Percentiles rank a stretch among this genome's conserved stretches.
Conservation (phyloP, 2,113 vertebrate genomes). For the Pantherophis guttatus region DNA sequence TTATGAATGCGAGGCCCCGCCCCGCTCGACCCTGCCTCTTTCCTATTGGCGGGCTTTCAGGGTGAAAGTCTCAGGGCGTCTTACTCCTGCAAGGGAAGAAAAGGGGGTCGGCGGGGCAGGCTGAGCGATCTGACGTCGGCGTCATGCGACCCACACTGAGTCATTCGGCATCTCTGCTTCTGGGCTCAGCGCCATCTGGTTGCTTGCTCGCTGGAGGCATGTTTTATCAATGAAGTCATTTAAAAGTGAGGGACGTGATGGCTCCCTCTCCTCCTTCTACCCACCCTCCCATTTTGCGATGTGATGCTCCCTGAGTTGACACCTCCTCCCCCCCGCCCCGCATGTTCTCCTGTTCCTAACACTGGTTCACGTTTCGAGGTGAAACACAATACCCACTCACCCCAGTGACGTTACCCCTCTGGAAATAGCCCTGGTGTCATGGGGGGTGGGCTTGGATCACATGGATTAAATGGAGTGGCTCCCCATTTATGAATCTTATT, state of each 20-base stretch:
- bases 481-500: not conserved
- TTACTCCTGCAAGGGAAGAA: not conserved
- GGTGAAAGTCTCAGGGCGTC: not conserved
- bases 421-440: conserved; percentile 12
- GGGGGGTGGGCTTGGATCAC: not conserved
- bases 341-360: not conserved
- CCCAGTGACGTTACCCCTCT: conserved; percentile 10
- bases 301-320: not conserved
- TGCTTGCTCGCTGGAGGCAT: not conserved
- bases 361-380: conserved; percentile 16
- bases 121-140: not conserved
- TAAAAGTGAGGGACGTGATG: not conserved
- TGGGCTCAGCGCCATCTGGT: conserved; percentile 16
- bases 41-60: not conserved
- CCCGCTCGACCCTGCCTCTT: not conserved
- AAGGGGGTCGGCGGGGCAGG: not conserved
- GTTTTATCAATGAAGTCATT: conserved; percentile 29
- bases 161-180: not conserved
- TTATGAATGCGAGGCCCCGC: not conserved
- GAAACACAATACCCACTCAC: conserved; percentile 5
- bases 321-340: not conserved
- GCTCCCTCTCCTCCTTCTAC: not conserved
- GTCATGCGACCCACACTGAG: conserved; percentile 17
- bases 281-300: not conserved
- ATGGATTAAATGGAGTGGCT: not conserved